A percentile compares a stretch with the other conserved stretches of the same genome.
These are phyloP conservation scores for Zapornia atra DNA, from an alignment of 2,113 vertebrate genomes.

Conservation along the genomic window DNA sequence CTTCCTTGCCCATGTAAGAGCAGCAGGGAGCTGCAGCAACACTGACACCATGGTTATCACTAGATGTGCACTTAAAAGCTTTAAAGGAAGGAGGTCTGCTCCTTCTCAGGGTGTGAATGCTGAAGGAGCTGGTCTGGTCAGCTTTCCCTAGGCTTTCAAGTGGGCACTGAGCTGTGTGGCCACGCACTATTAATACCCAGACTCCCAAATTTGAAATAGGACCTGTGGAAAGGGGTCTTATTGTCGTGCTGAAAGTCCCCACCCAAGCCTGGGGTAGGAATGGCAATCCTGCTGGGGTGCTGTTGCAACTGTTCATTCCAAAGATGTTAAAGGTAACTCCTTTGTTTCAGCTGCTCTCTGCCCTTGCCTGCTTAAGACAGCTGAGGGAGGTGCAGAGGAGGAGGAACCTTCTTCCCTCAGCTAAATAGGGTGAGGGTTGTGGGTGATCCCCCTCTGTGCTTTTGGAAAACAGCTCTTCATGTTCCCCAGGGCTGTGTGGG, in stretches of 20 bases:
- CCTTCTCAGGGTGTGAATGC: background rate
- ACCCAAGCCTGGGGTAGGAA: background rate
- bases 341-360: background rate
- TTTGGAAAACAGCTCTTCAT: background rate
- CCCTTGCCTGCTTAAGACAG: background rate
- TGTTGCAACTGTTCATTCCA: background rate
- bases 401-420: background rate
- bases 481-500: accelerated
- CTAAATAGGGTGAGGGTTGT: accelerated
- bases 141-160: background rate
- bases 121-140: background rate
- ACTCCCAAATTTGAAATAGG: background rate
- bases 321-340: background rate
- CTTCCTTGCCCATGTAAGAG: background rate
- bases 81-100: background rate
- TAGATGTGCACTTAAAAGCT: accelerated
- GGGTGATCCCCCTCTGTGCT: background rate
- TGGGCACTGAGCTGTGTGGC: accelerated
- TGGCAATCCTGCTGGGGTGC: background rate
- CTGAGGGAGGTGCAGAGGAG: background rate
- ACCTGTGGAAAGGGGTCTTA: background rate
- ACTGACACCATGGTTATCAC: accelerated
- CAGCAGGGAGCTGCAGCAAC: background rate
- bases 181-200: background rate
- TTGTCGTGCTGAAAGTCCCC: background rate